Evolutionary conservation across 2,113 vertebrate genomes (phyloP).

Genomic region (Tor tambroides): DNA sequence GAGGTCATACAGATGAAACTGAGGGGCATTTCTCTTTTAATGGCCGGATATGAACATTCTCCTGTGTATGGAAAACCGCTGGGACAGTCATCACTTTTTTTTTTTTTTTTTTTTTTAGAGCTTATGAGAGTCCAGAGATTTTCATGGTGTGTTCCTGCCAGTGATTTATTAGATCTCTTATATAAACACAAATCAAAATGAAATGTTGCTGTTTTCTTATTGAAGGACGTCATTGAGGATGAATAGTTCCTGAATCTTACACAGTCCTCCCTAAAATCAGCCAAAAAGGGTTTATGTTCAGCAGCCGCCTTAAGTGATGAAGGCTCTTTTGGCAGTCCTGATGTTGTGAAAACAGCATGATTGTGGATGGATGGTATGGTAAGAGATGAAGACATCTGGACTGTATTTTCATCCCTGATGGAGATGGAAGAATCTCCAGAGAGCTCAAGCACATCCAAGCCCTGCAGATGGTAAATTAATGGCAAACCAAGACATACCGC

Average conservation of each 20-base stretch:
- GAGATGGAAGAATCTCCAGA: slow-evolving; percentile 34
- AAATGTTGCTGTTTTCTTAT: neutral
- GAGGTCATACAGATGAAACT: slow-evolving; percentile 49
- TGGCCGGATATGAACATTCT: slow-evolving; percentile 24
- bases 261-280: neutral
- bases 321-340: slow-evolving; percentile 31
- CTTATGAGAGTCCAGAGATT: neutral
- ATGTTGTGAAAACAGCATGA: slow-evolving; percentile 39
- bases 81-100: slow-evolving; percentile 7
- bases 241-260: neutral
- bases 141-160: neutral
- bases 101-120: slow-evolving; percentile 1
- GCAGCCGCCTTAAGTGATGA: neutral
- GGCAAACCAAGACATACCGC: slow-evolving; percentile 31
- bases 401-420: slow-evolving; percentile 24
- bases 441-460: slow-evolving; percentile 27
- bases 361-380: neutral
- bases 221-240: neutral
- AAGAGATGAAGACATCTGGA: slow-evolving; percentile 47
- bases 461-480: slow-evolving; percentile 28
- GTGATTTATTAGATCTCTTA: slow-evolving; percentile 22
- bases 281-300: slow-evolving; percentile 3
- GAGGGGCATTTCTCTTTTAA: slow-evolving; percentile 11
- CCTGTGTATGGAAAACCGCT: slow-evolving; percentile 44
- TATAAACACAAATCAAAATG: slow-evolving; percentile 29